Base-by-base conservation (phyloP, 1,140 invertebrate genomes). In the Marisa cornuarietis region DNA sequence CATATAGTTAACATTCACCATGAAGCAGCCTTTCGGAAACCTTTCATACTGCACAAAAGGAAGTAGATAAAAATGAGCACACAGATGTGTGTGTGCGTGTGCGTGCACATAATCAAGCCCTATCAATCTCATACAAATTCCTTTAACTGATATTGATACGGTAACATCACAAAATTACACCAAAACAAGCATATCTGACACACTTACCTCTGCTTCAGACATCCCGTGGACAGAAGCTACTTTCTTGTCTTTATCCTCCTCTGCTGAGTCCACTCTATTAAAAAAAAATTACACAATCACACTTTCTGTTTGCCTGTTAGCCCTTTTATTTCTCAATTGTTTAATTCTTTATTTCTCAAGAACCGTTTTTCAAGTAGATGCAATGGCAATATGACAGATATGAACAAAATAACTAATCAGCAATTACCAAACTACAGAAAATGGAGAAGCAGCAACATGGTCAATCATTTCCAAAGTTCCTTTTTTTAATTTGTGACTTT, bases 171-270 rank as follows among this genome's bases (percentile, higher is more conserved):
- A 68, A 24, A n/a, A 31, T 68, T 3, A 13, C 11, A 24, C 26
- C 13, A 31, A 24, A 68, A 68, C n/a, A 68, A n/a, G 10, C n/a
- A 68, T 68, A 1, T 68, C 16, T 72, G 13, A 16, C 0, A 42
- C 1, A 13, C 71, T n/a, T 75, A 75, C 73, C 73, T 75, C 73
- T 75, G 49, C 73, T 8, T 75, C 73, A n/a, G 73, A 54, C 73
- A 75, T 13, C 18, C 73, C 73, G 6, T 13, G 18, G 18, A 24
- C 7, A 18, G 54, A 24, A 49, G 65, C 75, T 10, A 62, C 26
- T 65, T 77, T 77, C n/a, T 26, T 65, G 14, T 51, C 62, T 8
- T 18, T 52, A 65, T 42, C 58, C 0, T 65, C 62, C 8, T 54
- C 22, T 31, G 51, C 13, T 42, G 24, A 58, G 11, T 58, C 24